Evolutionary conservation across 2,888 invertebrate species (phyloP).

Genomic region (Rutpela maculata): DNA sequence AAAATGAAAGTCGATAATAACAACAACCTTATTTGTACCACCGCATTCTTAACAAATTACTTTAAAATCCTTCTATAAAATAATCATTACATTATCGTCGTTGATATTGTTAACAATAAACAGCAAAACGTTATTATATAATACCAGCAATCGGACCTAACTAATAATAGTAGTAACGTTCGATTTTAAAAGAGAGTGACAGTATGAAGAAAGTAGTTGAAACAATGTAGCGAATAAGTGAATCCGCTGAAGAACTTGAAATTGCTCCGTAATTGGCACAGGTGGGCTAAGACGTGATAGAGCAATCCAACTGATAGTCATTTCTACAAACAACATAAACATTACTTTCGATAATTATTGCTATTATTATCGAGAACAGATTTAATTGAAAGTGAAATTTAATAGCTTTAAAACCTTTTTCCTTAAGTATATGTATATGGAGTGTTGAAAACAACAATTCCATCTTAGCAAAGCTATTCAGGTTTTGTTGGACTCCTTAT

Average conservation of each 20-base stretch:
- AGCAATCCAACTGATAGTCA: background rate
- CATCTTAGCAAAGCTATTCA: too few relatives aligned
- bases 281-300: background rate
- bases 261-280: background rate
- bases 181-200: background rate
- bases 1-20: too few relatives aligned
- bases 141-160: background rate
- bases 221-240: background rate
- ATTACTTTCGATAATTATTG: background rate
- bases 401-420: too few relatives aligned
- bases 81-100: background rate
- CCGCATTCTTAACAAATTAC: background rate
- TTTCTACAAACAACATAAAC: background rate
- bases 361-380: background rate
- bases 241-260: background rate
- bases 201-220: background rate
- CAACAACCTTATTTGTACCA: background rate
- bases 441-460: too few relatives aligned
- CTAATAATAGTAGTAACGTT: constrained; percentile 1
- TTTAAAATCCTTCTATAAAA: background rate
- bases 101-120: background rate
- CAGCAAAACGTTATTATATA: background rate
- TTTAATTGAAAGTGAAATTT: background rate
- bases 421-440: too few relatives aligned
- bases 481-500: too few relatives aligned